Evolutionary conservation across 2,888 invertebrate genomes (phyloP), one percentile per base, ranked within the genome.

Genomic region (Ophion ellenae): DNA sequence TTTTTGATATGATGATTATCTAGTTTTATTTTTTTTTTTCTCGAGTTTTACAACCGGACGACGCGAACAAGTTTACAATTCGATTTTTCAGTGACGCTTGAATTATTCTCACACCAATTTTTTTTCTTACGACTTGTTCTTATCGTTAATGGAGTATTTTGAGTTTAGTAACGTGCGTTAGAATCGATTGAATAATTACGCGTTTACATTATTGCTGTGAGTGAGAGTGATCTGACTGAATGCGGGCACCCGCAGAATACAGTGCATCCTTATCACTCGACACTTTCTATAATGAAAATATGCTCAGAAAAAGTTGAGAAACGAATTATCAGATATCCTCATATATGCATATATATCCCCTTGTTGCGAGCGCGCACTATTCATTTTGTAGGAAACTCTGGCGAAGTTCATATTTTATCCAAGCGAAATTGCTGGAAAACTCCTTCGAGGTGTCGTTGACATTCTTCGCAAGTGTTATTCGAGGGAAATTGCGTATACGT

Each of bases 1-100:
- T 92, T 92, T 88, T 81, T 57, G 61, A 86, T 86, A 84, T 84
- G 80, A 84, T 89, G 83, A 83, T 53, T 84, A 77, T 81, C 32
- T 45, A 57, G 40, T 69, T 80, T 66, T 28, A 24, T 24, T 24
- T 69, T 73, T n/a, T 61, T 77, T 64, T 14, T 32, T 40, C 45
- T 57, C 40, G 36, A 64, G 7, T 9, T 47, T 74, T 67, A 24
- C 0, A 40, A 14, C 61, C 45, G 0, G 3, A 17, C 28, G 7
- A 70, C 28, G 24, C 45, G 28, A 70, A 6, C 28, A 53, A 32
- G 24, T 28, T 70, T 47, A 20, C 69, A 1, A 47, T 45, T 47
- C n/a, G 14, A 0, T 24, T 28, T 47, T 47, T 24, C 69, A 45
- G 24, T 17, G 0, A 28, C 4, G n/a, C 24, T 47, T 11, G 24